Evolutionary conservation across 2,797 vertebrate species (phyloP), one percentile per base, ranked within the genome.

Genomic region (Cuculus canorus): DNA sequence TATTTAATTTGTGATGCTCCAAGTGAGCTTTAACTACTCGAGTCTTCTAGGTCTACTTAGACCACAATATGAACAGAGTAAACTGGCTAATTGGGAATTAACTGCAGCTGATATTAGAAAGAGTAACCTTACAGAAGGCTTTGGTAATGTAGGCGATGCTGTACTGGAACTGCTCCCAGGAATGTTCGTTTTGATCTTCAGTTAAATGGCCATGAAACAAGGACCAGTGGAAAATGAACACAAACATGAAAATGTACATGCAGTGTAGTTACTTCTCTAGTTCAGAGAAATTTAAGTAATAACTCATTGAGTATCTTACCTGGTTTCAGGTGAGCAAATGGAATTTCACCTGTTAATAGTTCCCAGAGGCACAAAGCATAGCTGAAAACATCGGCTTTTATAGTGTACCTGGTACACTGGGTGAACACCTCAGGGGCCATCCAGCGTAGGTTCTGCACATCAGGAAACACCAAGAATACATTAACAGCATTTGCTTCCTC

Each of bases 351-450:
- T 0, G 99, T 99, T 8, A 99, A 93, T 80, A 99, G 98, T 95
- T 99, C 99, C 99, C 99, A 99, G 85, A 99, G 98, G 97, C 99
- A 99, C 93, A 99, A 97, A 7, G 99, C 98, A 0, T 99, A 99
- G 98, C 99, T 99, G 98, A 99, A 99, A 95, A 99, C 98, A 15
- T 99, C 99, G 0, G 99, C 99, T 95, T 99, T 99, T 93, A 99
- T 98, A 0, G 99, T 99, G 96, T 99, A 99, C 47, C 99, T 98
- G 0, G 99, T 99, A 24, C 99, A 99, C 97, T 99, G 99, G 0
- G 98, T 99, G 97, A 99, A 99, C 72, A 99, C 98, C 95, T 99
- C 99, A 0, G 99, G 99, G 68, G 99, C 99, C 99, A 99, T 99
- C 99, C 99, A 99, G 27, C 99, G 98, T 48, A 99, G 98, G 96